phyloP scores from a whole-genome alignment of 2,888 invertebrate genomes.

The Bembecia ichneumoniformis region DNA sequence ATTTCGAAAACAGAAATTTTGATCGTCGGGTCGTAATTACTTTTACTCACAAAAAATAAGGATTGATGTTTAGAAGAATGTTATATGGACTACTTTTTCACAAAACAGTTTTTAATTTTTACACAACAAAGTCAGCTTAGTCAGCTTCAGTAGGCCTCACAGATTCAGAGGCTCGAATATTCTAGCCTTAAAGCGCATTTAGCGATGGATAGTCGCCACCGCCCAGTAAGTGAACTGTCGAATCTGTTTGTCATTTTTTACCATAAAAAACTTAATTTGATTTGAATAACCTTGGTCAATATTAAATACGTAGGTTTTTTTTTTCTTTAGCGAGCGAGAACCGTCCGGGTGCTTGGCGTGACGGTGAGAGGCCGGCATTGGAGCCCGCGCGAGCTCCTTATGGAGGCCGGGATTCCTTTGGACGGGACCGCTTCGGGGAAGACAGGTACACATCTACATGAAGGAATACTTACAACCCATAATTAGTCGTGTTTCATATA shows the following conservation, averaged over 20 bases:
- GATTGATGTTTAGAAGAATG: no score
- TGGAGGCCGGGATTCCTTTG: conserved; percentile 63
- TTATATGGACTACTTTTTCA: no score
- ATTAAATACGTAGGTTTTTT: conserved; percentile 2
- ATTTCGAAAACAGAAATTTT: no score
- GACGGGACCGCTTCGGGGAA: conserved; percentile 39
- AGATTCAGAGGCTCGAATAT: no score
- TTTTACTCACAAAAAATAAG: no score
- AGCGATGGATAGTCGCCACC: no score
- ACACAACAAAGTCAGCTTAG: no score
- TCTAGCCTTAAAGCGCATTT: conserved; percentile 12
- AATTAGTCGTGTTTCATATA: no score
- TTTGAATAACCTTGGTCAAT: neutral
- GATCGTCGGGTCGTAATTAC: no score
- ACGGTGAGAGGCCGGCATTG: conserved; percentile 46
- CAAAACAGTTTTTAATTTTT: no score
- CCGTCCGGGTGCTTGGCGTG: conserved; percentile 66
- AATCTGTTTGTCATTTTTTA: neutral
- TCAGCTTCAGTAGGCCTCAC: no score
- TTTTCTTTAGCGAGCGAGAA: conserved; percentile 51
- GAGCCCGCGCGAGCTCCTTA: conserved; percentile 60
- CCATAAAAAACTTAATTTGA: neutral
- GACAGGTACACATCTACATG: neutral
- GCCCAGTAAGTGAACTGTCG: neutral
- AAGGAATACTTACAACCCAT: no score